A percentile compares a stretch with the other conserved stretches of the same genome.
These are phyloP conservation scores for Pachycephus smyrnensis DNA, from an alignment of 2,888 invertebrate genomes.

Conservation along the genomic window DNA sequence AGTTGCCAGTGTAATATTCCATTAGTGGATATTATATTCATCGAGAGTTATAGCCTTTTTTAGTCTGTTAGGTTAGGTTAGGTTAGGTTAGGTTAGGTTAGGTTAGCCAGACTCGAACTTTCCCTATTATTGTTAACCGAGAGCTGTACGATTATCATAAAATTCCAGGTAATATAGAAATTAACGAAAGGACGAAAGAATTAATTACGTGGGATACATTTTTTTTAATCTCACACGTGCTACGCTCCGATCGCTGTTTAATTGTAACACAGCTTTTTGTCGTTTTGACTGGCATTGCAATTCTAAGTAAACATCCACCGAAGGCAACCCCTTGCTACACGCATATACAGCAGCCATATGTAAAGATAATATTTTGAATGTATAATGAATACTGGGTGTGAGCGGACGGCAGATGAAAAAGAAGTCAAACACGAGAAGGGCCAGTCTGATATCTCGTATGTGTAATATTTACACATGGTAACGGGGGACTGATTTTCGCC, in stretches of 20 bases:
- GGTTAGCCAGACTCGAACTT: not conserved
- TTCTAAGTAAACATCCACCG: slow-evolving; percentile 43
- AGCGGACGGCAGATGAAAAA: not conserved
- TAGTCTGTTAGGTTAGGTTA: not conserved
- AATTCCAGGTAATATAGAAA: not conserved
- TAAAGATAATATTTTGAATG: slow-evolving; percentile 59
- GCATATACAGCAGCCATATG: slow-evolving; percentile 26
- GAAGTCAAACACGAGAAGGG: not conserved
- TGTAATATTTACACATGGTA: not conserved
- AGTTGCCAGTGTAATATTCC: slow-evolving; percentile 44
- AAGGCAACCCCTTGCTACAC: slow-evolving; percentile 26
- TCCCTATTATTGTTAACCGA: not conserved
- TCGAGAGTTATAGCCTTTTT: slow-evolving; percentile 23
- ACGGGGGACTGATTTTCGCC: not conserved
- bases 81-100: not conserved
- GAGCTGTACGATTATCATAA: too few species aligned
- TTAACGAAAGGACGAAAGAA: not conserved
- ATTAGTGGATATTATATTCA: slow-evolving; percentile 57
- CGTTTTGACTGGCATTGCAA: slow-evolving; percentile 24
- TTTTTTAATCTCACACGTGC: not conserved
- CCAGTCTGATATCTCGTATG: not conserved
- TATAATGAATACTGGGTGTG: slow-evolving; percentile 43
- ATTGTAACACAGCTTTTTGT: not conserved
- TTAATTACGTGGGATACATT: not conserved
- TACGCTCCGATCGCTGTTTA: not conserved